These are phyloP conservation scores for Ceratosolen fusciceps DNA, from an alignment of 1,140 invertebrate genomes.

Conservation along the genomic window DNA sequence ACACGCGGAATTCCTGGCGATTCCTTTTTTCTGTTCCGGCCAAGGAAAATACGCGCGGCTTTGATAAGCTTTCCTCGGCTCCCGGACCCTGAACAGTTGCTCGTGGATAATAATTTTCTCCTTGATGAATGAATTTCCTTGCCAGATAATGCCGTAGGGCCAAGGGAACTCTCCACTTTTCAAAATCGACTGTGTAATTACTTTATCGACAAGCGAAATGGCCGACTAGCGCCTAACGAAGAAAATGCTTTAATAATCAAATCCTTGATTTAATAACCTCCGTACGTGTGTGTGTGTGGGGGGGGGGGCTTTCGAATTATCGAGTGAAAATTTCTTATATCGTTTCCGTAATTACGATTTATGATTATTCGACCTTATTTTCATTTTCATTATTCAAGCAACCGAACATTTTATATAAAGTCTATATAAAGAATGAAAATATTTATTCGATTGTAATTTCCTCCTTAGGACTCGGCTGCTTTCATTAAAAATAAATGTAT, in stretches of 20 bases:
- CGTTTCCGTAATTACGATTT: no score
- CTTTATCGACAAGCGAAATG: not conserved
- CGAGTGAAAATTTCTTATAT: no score
- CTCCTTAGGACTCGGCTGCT: not conserved
- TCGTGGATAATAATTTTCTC: not conserved
- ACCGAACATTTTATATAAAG: no score
- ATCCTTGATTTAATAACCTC: no score
- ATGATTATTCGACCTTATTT: no score
- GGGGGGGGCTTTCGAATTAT: no score
- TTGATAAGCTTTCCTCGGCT: slow-evolving; percentile 9
- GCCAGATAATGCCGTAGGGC: not conserved
- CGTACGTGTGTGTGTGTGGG: no score
- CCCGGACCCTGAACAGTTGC: not conserved
- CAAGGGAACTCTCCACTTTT: not conserved
- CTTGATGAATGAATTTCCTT: slow-evolving; percentile 3
- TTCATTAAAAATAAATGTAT: not conserved
- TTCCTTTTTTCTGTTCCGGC: slow-evolving; percentile 15
- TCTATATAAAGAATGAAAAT: not conserved
- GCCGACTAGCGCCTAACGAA: not conserved
- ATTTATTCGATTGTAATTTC: not conserved
- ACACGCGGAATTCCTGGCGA: slow-evolving; percentile 1
- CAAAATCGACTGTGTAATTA: not conserved
- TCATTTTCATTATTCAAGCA: no score
- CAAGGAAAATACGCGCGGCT: not conserved
- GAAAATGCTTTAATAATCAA: not conserved